Conservation (phyloP, 2,797 vertebrate species). For the Lepilemur ruficaudatus region DNA sequence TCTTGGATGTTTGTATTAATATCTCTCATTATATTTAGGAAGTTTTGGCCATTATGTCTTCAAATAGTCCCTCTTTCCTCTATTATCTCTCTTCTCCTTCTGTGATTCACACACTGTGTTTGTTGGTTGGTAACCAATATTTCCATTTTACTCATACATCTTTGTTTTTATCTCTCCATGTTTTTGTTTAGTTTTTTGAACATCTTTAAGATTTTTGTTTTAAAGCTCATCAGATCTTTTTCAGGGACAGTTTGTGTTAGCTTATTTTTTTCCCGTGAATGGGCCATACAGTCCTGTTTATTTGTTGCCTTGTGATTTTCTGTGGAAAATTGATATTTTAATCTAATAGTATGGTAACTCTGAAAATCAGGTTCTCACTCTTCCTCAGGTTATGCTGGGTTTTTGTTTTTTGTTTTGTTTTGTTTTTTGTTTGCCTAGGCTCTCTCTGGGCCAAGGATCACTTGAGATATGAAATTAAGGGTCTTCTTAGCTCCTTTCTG, state of each 20-base stretch:
- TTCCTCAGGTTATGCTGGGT: neutral
- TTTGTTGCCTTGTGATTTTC: neutral
- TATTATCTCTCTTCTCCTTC: neutral
- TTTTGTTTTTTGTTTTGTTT: neutral
- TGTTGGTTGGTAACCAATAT: neutral
- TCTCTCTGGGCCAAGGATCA: neutral
- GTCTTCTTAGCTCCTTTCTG: neutral
- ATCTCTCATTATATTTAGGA: neutral
- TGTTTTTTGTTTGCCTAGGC: neutral
- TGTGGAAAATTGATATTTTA: neutral
- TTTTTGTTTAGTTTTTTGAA: neutral
- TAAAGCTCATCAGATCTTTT: neutral
- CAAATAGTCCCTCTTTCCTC: neutral
- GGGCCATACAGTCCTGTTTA: neutral
- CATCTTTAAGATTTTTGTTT: neutral
- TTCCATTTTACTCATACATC: neutral
- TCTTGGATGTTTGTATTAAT: neutral
- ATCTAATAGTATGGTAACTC: neutral
- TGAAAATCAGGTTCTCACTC: neutral
- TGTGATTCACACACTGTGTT: neutral
- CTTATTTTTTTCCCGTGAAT: neutral
- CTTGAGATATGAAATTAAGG: neutral
- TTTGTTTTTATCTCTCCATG: neutral
- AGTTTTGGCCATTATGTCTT: neutral
- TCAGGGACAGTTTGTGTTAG: neutral